Evolutionary conservation across 2,797 vertebrate genomes (phyloP), one percentile per base, ranked within the genome.

Genomic region (Malurus splendens): DNA sequence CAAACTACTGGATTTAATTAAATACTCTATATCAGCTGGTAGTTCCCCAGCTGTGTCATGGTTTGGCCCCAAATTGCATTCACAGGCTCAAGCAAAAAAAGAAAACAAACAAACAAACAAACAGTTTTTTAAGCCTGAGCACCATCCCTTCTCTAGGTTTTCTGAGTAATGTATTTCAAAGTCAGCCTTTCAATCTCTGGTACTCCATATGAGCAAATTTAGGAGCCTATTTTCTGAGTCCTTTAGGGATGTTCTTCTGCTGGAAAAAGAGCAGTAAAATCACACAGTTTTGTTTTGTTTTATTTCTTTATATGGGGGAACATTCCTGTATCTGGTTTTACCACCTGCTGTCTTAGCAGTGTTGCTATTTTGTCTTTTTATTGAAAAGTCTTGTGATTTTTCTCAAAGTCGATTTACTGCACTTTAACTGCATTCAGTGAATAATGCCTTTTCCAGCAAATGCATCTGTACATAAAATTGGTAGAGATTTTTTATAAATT

Each of bases 311-410:
- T 95, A 87, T 78, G 87, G 80, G 85, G 87, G 92, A 94, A 90
- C 89, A 78, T 93, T 93, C 85, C 80, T 93, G 72, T 93, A 83
- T 94, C 92, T 93, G 16, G 3, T 95, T 95, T 93, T 95, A 88
- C 89, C 94, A 89, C 94, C 94, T 94, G 93, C 93, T 94, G 90
- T 92, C 86, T 93, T 86, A 92, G 91, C 71, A 92, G 38, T 78
- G 67, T 90, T 92, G 90, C 82, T 94, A 82, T 95, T 95, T 90
- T 91, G 75, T 88, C 87, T 87, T 94, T 92, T 94, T 94, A 95
- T 94, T 95, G 90, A 83, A 94, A 89, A 91, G 51, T 87, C 82
- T 85, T 92, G 78, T 45, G 80, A 81, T 94, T 92, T 93, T 90
- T 96, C 87, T 93, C 16, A 1, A 90, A 95, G 88, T 67, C 83